These are phyloP conservation scores for Meliscaeva auricollis DNA, from an alignment of 2,888 invertebrate genomes.

Conservation along the genomic window DNA sequence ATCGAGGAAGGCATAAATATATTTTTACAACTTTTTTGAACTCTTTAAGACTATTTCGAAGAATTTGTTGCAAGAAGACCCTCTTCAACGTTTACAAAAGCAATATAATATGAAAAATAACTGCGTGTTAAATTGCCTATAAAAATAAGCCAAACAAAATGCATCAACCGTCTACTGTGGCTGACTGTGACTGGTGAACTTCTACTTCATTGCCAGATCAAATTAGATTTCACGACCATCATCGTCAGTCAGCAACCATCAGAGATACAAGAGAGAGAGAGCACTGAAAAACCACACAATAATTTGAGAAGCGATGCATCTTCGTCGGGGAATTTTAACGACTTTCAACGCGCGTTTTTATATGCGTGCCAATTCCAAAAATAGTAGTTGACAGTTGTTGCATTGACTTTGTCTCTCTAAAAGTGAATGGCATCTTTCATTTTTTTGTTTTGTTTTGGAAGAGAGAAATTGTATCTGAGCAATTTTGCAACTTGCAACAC, in stretches of 20 bases:
- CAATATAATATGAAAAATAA: slow-evolving; percentile 42
- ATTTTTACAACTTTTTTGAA: slow-evolving; percentile 27
- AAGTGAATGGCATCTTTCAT: slow-evolving; percentile 54
- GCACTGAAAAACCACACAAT: neutral
- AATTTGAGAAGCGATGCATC: slow-evolving; percentile 16
- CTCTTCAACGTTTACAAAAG: slow-evolving; percentile 11
- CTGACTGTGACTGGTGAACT: slow-evolving; percentile 54
- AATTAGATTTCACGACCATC: slow-evolving; percentile 59
- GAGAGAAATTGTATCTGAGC: slow-evolving; percentile 36
- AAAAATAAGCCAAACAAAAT: slow-evolving; percentile 56
- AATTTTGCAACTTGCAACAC: slow-evolving; percentile 39
- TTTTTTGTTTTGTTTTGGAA: slow-evolving; percentile 6
- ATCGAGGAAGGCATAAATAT: slow-evolving; percentile 21
- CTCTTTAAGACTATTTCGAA: slow-evolving; percentile 36
- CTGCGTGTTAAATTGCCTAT: slow-evolving; percentile 67
- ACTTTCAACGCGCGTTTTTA: slow-evolving; percentile 39
- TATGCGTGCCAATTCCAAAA: slow-evolving; percentile 59
- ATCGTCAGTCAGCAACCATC: neutral
- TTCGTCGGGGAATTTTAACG: slow-evolving; percentile 68
- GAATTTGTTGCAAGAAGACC: slow-evolving; percentile 30
- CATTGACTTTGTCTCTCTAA: slow-evolving; percentile 2
- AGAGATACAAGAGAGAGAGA: neutral
- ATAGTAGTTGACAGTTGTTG: slow-evolving; percentile 60
- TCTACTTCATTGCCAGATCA: slow-evolving; percentile 56
- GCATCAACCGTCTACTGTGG: neutral